Percentiles rank a stretch among this genome's conserved stretches.
Evolutionary conservation across 2,888 invertebrate genomes (phyloP).

Genomic region (Coremacera marginata): DNA sequence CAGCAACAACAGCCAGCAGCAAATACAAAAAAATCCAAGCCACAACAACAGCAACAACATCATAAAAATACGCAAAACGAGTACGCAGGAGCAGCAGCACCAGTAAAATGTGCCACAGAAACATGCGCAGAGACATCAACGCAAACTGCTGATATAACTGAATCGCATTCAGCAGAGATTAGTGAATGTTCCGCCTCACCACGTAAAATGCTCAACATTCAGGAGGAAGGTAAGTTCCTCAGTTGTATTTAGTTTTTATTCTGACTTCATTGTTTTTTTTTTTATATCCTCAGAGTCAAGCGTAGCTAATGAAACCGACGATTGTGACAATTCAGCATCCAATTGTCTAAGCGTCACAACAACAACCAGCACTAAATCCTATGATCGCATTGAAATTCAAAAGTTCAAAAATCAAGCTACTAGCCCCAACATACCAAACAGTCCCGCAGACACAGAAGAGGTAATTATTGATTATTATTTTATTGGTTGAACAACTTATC

Average conservation of each 20-base stretch:
- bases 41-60: slow-evolving; percentile 39
- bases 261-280: too few relatives aligned
- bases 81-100: slow-evolving; percentile 11
- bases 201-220: slow-evolving; percentile 32
- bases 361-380: slow-evolving; percentile 64
- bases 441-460: slow-evolving; percentile 52
- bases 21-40: slow-evolving; percentile 31
- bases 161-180: background rate
- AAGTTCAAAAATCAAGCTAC: slow-evolving; percentile 69
- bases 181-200: slow-evolving; percentile 2
- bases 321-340: slow-evolving; percentile 61
- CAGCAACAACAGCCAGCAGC: slow-evolving; percentile 52
- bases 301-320: slow-evolving; percentile 51
- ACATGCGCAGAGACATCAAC: slow-evolving; percentile 58
- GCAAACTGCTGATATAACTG: slow-evolving; percentile 50
- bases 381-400: slow-evolving; percentile 67
- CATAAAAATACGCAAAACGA: slow-evolving; percentile 38
- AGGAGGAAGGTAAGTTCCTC: slow-evolving; percentile 26
- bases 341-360: slow-evolving; percentile 63
- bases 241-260: background rate
- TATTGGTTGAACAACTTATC: background rate
- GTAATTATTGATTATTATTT: slow-evolving; percentile 11
- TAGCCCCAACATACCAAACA: slow-evolving; percentile 68
- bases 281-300: slow-evolving; percentile 32
- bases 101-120: slow-evolving; percentile 52